Evolutionary conservation across 2,113 vertebrate species (phyloP).

Genomic region (Myotis davidii): DNA sequence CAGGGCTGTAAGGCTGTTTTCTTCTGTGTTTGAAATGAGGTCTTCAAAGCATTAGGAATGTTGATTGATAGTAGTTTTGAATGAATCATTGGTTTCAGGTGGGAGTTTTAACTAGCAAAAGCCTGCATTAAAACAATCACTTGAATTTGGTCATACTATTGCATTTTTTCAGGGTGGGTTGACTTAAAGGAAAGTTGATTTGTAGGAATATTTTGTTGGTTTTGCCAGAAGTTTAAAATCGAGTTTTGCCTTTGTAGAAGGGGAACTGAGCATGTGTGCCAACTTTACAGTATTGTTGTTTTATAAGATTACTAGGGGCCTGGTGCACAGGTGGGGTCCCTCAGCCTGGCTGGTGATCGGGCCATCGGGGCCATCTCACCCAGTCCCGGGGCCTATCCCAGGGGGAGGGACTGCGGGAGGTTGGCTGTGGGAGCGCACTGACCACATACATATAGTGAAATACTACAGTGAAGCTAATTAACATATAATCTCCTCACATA

Average conservation of each 20-base stretch:
- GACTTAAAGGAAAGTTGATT: slow-evolving; percentile 40
- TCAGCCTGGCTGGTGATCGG: too few species aligned
- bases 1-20: slow-evolving; percentile 10
- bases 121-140: not conserved
- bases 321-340: too few species aligned
- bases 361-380: too few species aligned
- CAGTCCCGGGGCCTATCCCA: too few species aligned
- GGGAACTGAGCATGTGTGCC: not conserved
- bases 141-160: not conserved
- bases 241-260: not conserved
- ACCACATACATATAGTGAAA: not conserved
- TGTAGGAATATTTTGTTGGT: not conserved
- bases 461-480: not conserved
- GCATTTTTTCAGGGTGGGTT: not conserved
- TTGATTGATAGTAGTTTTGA: not conserved
- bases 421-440: too few species aligned
- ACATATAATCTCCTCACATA: not conserved
- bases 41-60: slow-evolving; percentile 8
- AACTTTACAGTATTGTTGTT: not conserved
- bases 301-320: too few species aligned
- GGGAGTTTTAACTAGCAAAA: slow-evolving; percentile 29
- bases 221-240: slow-evolving; percentile 45
- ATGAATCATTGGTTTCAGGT: not conserved
- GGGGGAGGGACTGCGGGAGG: too few species aligned
- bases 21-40: slow-evolving; percentile 14